phyloP scores from a whole-genome alignment of 2,888 invertebrate genomes.

The Cactoblastis cactorum region DNA sequence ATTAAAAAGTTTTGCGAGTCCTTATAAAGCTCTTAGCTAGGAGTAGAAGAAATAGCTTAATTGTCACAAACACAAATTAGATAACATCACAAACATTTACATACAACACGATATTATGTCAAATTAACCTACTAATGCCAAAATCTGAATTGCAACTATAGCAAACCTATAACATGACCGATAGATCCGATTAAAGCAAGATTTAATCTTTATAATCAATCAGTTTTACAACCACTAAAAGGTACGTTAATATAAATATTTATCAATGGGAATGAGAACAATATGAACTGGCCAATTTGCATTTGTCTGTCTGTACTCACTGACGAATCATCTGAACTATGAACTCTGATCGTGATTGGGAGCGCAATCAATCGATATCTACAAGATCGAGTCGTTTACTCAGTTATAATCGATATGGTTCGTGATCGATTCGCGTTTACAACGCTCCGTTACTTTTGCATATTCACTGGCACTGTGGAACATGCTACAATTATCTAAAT shows the following conservation, averaged over 20 bases:
- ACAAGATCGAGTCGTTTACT: conserved; percentile 32
- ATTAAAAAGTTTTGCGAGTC: no score
- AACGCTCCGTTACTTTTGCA: conserved; percentile 50
- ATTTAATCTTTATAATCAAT: not conserved
- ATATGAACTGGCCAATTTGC: conserved; percentile 10
- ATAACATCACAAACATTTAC: no score
- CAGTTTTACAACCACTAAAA: not conserved
- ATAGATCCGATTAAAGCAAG: not conserved
- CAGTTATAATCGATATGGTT: conserved; percentile 44
- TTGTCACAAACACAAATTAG: no score
- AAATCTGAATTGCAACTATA: no score
- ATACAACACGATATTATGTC: no score
- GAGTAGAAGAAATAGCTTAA: no score
- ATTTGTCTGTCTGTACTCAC: conserved; percentile 7
- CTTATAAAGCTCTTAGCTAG: no score
- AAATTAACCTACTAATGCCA: not conserved
- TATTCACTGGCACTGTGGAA: conserved; percentile 30
- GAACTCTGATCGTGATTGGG: conserved; percentile 38
- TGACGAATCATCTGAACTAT: conserved; percentile 12
- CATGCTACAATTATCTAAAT: conserved; percentile 10
- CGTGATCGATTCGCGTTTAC: conserved; percentile 43
- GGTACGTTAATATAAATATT: not conserved
- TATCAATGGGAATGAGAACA: conserved; percentile 2
- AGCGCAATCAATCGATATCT: conserved; percentile 41
- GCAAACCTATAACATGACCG: no score